A percentile compares a stretch with the other conserved stretches of the same genome.
Conservation (phyloP, 2,888 invertebrate species). For the Drosophila trichaetosa region DNA sequence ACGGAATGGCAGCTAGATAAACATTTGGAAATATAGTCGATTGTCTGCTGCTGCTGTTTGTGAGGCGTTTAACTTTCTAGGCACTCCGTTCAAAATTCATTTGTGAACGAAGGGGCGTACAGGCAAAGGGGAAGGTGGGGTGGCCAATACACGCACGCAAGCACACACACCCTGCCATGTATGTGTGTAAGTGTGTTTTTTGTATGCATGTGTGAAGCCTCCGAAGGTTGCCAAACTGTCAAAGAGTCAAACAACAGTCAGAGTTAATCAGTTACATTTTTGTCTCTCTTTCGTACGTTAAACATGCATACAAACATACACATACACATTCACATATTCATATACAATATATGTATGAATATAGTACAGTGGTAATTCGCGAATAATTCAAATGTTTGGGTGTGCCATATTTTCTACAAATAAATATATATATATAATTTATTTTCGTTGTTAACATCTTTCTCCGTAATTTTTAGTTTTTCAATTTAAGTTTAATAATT, state of each 20-base stretch:
- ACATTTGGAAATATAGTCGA: slow-evolving; percentile 35
- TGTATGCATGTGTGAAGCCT: background rate
- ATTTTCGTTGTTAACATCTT: background rate
- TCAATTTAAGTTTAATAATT: background rate
- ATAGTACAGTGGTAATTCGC: slow-evolving; percentile 5
- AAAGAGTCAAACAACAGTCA: slow-evolving; percentile 33
- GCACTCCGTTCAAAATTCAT: slow-evolving; percentile 40
- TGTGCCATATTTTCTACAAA: background rate
- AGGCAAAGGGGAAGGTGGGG: background rate
- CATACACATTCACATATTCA: background rate
- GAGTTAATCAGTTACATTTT: slow-evolving; percentile 54
- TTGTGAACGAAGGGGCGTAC: slow-evolving; percentile 20
- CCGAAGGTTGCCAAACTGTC: slow-evolving; percentile 52
- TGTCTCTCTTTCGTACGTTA: slow-evolving; percentile 45
- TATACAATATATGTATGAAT: slow-evolving; percentile 29
- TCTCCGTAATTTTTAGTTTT: background rate
- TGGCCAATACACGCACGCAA: slow-evolving; percentile 5
- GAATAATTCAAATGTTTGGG: background rate
- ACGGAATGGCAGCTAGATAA: slow-evolving; percentile 36
- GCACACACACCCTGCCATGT: slow-evolving; percentile 11
- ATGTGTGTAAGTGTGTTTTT: background rate
- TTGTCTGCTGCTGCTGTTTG: slow-evolving; percentile 15
- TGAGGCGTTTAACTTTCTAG: slow-evolving; percentile 69
- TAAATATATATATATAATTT: background rate
- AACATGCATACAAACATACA: slow-evolving; percentile 26